Percentiles rank a stretch among this genome's conserved stretches.
Conservation (phyloP, 2,888 invertebrate genomes). For the Heteropelma amictum region DNA sequence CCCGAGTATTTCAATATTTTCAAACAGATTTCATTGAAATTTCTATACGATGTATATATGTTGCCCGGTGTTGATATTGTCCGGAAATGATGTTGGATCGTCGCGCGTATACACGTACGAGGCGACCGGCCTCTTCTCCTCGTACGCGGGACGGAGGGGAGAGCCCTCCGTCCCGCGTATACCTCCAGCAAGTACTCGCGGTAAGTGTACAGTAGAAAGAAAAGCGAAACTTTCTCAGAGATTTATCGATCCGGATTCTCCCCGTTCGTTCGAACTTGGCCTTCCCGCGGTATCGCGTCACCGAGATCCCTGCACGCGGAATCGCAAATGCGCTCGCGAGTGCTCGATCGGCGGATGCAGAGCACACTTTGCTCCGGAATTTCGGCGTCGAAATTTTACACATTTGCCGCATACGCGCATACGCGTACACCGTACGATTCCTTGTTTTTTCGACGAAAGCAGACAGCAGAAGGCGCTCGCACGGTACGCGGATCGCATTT, state of each 20-base stretch:
- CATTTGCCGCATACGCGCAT: no score
- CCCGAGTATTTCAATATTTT: no score
- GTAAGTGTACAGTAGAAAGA: neutral
- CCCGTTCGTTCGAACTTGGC: neutral
- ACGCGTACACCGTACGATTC: no score
- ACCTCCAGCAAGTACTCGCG: no score
- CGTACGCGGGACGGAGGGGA: no score
- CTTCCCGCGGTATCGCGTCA: slow-evolving; percentile 29
- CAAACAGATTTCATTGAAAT: no score
- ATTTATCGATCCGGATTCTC: slow-evolving; percentile 40
- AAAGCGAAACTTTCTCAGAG: slow-evolving; percentile 27
- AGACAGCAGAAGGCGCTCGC: slow-evolving; percentile 13
- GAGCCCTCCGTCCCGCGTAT: no score
- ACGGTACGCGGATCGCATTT: slow-evolving; percentile 35
- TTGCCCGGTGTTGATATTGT: no score
- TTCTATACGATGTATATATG: no score
- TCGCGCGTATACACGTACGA: no score
- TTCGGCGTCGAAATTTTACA: slow-evolving; percentile 36
- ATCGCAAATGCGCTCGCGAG: slow-evolving; percentile 16
- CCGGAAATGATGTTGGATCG: no score
- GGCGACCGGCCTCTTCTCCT: no score
- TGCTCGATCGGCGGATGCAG: slow-evolving; percentile 13
- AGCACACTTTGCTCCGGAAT: slow-evolving; percentile 33
- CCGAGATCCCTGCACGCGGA: slow-evolving; percentile 17
- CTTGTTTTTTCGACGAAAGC: slow-evolving; percentile 14